Evolutionary conservation across 2,113 vertebrate species (phyloP).

Genomic region (Dryoscopus gambensis): DNA sequence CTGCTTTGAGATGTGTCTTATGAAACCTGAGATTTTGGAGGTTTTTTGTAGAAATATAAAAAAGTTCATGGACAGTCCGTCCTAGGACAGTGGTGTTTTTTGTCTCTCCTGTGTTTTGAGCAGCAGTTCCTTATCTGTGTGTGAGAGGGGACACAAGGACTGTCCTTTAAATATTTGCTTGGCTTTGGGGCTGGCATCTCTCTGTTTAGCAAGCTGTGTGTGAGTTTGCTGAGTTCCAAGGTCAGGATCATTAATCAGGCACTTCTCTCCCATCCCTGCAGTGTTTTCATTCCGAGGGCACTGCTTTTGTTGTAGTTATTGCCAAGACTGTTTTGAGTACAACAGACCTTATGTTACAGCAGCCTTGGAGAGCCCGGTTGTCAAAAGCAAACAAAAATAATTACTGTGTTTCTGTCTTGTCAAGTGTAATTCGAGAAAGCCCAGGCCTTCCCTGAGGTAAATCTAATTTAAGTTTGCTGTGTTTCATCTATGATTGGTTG

Average conservation of each 20-base stretch:
- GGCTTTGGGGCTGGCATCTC: neutral
- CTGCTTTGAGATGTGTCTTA: neutral
- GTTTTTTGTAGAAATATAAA: neutral
- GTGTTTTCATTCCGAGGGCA: neutral
- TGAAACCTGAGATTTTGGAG: accelerated
- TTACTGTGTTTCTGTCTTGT: neutral
- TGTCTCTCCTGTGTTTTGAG: neutral
- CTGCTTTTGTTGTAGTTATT: neutral
- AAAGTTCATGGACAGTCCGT: neutral
- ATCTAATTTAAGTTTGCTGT: slow-evolving; percentile 37
- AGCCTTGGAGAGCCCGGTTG: neutral
- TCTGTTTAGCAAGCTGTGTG: neutral
- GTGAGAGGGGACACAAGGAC: neutral
- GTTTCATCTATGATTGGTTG: slow-evolving; percentile 11
- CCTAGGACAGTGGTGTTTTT: neutral
- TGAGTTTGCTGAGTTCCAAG: neutral
- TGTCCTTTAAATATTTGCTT: neutral
- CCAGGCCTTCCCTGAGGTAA: slow-evolving; percentile 41
- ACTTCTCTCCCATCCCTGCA: neutral
- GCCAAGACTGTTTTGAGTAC: neutral
- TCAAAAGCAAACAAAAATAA: slow-evolving; percentile 44
- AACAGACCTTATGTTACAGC: neutral
- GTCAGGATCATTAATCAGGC: neutral
- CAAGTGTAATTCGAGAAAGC: slow-evolving; percentile 34
- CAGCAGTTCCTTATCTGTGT: neutral